Percentiles rank a stretch among this genome's conserved stretches.
Evolutionary conservation across 2,888 invertebrate species (phyloP).

Genomic region (Himalopsyche tibetana): DNA sequence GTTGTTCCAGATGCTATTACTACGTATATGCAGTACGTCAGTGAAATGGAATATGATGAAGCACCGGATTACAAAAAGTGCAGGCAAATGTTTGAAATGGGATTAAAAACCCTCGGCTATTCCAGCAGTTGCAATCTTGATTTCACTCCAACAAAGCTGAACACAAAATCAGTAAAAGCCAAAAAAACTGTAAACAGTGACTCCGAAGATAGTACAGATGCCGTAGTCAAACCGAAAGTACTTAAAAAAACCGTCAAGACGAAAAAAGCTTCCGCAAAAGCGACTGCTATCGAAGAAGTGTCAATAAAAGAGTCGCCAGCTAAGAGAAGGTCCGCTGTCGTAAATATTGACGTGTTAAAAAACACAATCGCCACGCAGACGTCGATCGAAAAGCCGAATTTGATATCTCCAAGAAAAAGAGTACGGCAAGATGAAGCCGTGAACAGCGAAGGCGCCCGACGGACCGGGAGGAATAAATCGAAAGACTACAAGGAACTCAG

Average conservation of each 20-base stretch:
- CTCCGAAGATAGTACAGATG: constrained; percentile 60
- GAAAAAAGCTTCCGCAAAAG: constrained; percentile 68
- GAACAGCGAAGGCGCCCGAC: constrained; percentile 70
- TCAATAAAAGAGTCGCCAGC: constrained; percentile 67
- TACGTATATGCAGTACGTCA: constrained; percentile 83
- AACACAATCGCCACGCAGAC: constrained; percentile 75
- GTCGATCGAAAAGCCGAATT: constrained; percentile 69
- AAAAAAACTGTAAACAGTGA: constrained; percentile 67
- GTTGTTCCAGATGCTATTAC: constrained; percentile 76
- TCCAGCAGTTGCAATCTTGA: constrained; percentile 78
- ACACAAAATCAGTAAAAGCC: constrained; percentile 67
- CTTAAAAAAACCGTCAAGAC: constrained; percentile 67
- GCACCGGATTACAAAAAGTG: constrained; percentile 86
- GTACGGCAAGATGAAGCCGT: constrained; percentile 71
- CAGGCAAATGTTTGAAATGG: constrained; percentile 80
- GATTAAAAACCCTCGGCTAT: constrained; percentile 80
- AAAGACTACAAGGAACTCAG: constrained; percentile 57
- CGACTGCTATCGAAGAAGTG: constrained; percentile 68
- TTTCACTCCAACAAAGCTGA: constrained; percentile 71
- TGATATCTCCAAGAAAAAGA: constrained; percentile 71
- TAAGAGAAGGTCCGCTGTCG: constrained; percentile 70
- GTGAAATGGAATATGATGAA: constrained; percentile 82
- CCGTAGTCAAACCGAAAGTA: constrained; percentile 68
- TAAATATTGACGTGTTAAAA: constrained; percentile 69
- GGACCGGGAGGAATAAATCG: constrained; percentile 60